These are phyloP conservation scores for Arenaria interpres DNA, from an alignment of 2,113 vertebrate species.

Conservation along the genomic window DNA sequence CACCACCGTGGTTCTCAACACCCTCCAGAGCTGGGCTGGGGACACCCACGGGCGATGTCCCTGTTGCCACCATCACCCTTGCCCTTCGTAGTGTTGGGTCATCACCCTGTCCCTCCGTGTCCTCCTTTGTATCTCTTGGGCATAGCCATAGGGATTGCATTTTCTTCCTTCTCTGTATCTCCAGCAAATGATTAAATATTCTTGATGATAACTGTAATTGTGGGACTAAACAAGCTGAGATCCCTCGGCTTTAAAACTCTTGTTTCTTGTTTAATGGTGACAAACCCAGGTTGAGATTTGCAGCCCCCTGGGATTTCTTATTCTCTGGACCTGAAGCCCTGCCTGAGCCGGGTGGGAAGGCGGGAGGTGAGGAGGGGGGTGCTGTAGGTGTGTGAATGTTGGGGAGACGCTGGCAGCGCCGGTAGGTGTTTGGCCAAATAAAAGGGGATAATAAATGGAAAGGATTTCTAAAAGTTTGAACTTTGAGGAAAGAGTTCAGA, in stretches of 20 bases:
- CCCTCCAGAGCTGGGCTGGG: neutral
- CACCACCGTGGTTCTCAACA: accelerated
- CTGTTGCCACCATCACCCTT: neutral
- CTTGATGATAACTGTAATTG: neutral
- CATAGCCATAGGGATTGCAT: accelerated
- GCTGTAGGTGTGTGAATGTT: neutral
- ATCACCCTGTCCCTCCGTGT: neutral
- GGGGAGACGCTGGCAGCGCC: neutral
- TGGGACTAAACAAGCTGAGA: neutral
- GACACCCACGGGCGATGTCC: neutral
- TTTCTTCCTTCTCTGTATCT: neutral
- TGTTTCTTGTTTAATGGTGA: neutral
- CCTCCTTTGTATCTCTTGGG: neutral
- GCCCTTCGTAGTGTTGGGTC: neutral
- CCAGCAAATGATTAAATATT: neutral
- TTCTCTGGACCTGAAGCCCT: neutral
- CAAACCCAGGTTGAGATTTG: neutral
- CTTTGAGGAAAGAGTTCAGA: neutral
- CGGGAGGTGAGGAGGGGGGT: neutral
- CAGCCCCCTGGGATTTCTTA: neutral
- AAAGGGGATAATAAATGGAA: accelerated
- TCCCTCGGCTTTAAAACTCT: neutral
- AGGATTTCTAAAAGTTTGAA: neutral
- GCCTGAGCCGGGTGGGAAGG: neutral
- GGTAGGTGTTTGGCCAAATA: neutral